Base-by-base conservation (phyloP, 2,797 vertebrate species). In the Artibeus lituratus region DNA sequence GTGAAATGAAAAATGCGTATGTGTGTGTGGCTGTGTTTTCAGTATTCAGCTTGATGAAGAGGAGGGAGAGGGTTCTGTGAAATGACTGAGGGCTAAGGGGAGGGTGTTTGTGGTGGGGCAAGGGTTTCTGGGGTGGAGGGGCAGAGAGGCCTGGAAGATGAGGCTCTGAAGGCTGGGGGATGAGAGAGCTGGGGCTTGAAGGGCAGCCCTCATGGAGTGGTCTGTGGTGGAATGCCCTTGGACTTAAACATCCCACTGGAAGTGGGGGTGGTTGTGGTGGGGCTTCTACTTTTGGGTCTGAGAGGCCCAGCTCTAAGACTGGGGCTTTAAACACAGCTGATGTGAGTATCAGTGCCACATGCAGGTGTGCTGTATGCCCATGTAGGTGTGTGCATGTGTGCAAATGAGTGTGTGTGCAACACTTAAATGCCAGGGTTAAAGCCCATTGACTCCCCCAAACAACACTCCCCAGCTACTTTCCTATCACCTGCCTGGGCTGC, bases 401-500 rank as follows among this genome's bases (percentile, higher is more conserved):
- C 51, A 22, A 6, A n/a, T n/a, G 74, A 57, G 2, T 53, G 29
- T 49, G 26, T 49, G 42, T 21, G 3, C 39, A 76, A 2, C 47
- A n/a, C 32, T 39, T 22, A 57, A n/a, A 19, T 0, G 2, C 35
- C 39, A 22, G 35, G 32, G 21, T 29, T 37, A 62, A 86, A 87
- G 21, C 57, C 80, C 22, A 15, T 1, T 1, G 42, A 55, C 32
- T 70, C 35, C 32, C 44, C 29, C 35, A 65, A 65, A 32, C 59
- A 42, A 4, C 49, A 19, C 3, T 3, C 32, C 18, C 47, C 26
- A 19, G 18, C 49, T 7, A 57, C 62, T 22, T 55, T 72, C 57
- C 11, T 7, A 10, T 15, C 3, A 0, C 57, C 74, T 1, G 1
- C 8, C 14, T 0, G 42, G 47, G 37, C 29, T 47, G 19, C 26